phyloP scores from a whole-genome alignment of 2,888 invertebrate species.

The Heterodera filipjevi region DNA sequence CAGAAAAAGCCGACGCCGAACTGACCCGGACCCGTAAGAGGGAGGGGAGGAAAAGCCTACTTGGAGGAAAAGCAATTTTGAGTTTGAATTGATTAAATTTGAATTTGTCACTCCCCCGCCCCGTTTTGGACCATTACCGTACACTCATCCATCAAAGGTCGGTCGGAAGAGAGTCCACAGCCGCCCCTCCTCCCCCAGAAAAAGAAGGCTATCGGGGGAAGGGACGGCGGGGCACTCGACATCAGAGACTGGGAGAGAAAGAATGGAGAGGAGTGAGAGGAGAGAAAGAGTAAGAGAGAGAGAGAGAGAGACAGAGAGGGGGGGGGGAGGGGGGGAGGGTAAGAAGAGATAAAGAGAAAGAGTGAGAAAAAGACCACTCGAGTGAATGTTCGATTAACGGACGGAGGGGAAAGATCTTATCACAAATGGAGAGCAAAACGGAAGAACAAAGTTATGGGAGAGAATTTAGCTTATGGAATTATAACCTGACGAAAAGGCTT shows the following conservation, averaged over 20 bases:
- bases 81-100: background rate
- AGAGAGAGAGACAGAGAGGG: background rate
- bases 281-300: background rate
- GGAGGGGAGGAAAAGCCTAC: too few relatives aligned
- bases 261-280: too few relatives aligned
- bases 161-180: background rate
- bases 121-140: background rate
- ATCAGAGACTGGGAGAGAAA: too few relatives aligned
- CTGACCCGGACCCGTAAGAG: too few relatives aligned
- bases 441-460: too few relatives aligned
- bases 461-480: too few relatives aligned
- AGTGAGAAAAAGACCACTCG: background rate
- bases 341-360: background rate
- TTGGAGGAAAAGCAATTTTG: too few relatives aligned
- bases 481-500: background rate
- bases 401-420: background rate
- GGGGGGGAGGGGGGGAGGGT: background rate
- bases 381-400: background rate
- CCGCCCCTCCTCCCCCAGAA: background rate
- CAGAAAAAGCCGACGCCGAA: too few relatives aligned
- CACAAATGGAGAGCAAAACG: background rate
- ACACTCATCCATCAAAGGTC: background rate
- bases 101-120: background rate
- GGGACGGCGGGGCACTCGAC: too few relatives aligned
- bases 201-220: background rate